Percentiles rank a stretch among this genome's conserved stretches.
These are phyloP conservation scores for Papilio helenus DNA, from an alignment of 1,140 invertebrate species.

Conservation along the genomic window DNA sequence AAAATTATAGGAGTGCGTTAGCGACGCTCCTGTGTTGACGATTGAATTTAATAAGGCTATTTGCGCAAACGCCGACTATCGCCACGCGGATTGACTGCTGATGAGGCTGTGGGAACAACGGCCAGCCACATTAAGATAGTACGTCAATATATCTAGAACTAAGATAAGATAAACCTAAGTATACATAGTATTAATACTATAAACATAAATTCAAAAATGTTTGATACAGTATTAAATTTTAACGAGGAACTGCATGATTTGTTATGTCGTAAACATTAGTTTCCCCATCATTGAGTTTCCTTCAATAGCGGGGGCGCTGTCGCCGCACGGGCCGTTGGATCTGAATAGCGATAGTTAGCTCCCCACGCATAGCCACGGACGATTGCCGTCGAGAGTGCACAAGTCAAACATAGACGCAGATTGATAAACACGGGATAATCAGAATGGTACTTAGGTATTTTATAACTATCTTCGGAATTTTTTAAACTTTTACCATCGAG, in stretches of 20 bases:
- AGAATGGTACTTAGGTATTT: too few species aligned
- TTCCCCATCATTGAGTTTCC: conserved; percentile 14
- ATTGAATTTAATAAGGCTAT: conserved; percentile 72
- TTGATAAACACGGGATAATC: background rate
- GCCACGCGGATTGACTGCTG: background rate
- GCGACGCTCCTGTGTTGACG: conserved; percentile 62
- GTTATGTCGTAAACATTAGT: conserved; percentile 27
- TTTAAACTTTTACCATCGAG: too few species aligned
- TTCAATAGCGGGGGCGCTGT: conserved; percentile 18
- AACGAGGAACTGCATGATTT: background rate
- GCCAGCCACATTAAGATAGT: background rate
- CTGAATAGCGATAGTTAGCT: conserved; percentile 37
- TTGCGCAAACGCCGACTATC: conserved; percentile 44
- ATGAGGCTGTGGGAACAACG: background rate
- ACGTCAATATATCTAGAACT: too few species aligned
- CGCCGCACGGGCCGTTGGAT: conserved; percentile 22
- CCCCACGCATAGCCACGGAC: conserved; percentile 34
- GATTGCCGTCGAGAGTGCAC: conserved; percentile 31
- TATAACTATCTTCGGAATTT: too few species aligned
- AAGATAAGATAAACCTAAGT: background rate
- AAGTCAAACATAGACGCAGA: conserved; percentile 16
- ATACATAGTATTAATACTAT: too few species aligned
- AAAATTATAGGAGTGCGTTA: conserved; percentile 64
- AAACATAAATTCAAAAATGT: background rate
- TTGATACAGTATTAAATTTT: background rate